Evolutionary conservation across 2,113 vertebrate species (phyloP), one percentile per base, ranked within the genome.

Genomic region (Lagopus leucura): DNA sequence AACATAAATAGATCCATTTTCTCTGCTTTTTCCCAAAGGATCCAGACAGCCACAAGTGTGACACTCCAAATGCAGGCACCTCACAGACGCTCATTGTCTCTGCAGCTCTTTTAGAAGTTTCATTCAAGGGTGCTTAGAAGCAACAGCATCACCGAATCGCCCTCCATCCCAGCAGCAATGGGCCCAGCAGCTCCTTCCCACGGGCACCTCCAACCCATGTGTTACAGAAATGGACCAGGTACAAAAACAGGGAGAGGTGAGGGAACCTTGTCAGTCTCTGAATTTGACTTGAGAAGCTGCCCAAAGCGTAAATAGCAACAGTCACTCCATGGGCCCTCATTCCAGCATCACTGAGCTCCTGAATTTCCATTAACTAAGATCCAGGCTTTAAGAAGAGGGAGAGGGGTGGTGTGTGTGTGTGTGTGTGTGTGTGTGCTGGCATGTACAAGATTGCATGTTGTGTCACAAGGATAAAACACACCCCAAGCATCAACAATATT

Each of bases 41-140:
- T 82, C 77, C 86, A 81, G 77, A 1, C 36, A 76, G 81, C 74
- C 66, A 32, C 70, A 8, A 58, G 92, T 1, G 8, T 2, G 20
- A 54, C 90, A 63, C 89, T 40, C 48, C 45, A 17, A 84, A 79
- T 1, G 25, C 65, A 67, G 58, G 71, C 75, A 64, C 89, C 77
- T 91, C 76, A 52, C 71, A 77, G 79, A 80, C 55, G n/a, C 82
- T 84, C 16, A 88, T 40, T 81, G 87, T 77, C 94, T 67, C 79
- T 4, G 2, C 82, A 64, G 91, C 85, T 89, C 82, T 94, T 86
- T 61, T 15, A 85, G 82, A 64, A 60, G 85, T 65, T 71, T 72
- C 88, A 63, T 43, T 94, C 95, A 93, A 94, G 94, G 96, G 78
- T 94, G 90, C 94, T 97, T 79, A 32, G 88, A 88, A 76, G 61